Evolutionary conservation across 2,113 vertebrate genomes (phyloP).

Genomic region (Pelusios castaneus): DNA sequence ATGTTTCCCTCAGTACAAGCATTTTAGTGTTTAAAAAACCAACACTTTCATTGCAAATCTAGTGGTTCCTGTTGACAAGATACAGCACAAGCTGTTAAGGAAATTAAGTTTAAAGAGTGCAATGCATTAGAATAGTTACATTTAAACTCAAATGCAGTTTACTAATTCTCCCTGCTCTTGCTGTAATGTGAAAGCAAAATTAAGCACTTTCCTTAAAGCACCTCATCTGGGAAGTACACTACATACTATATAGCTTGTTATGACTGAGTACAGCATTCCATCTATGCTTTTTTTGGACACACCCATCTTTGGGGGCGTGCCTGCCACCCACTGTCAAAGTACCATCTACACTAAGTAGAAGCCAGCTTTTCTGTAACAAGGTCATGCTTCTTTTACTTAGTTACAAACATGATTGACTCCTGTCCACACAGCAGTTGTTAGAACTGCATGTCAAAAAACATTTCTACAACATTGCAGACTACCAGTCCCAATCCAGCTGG

Average conservation of each 20-base stretch:
- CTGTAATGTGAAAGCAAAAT: neutral
- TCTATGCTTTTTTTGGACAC: neutral
- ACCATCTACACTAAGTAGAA: neutral
- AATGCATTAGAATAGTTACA: neutral
- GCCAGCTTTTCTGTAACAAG: neutral
- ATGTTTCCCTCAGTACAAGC: neutral
- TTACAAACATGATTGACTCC: too few relatives aligned
- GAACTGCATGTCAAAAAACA: too few relatives aligned
- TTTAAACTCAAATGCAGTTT: neutral
- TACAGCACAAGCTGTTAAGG: neutral
- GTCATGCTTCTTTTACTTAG: neutral
- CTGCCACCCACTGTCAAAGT: neutral
- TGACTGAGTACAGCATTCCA: neutral
- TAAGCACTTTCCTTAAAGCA: neutral
- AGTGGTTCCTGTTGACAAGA: neutral
- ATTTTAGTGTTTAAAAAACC: slow-evolving; percentile 5
- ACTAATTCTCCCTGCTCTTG: neutral
- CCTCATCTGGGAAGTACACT: neutral
- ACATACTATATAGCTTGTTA: neutral
- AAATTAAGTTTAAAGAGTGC: neutral
- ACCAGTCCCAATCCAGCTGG: neutral
- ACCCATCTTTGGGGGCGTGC: neutral
- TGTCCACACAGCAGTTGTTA: too few relatives aligned
- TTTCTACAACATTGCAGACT: neutral
- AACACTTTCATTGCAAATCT: neutral